A percentile compares a stretch with the other conserved stretches of the same genome.
phyloP scores from a whole-genome alignment of 2,888 invertebrate genomes.

The Xestia xanthographa region DNA sequence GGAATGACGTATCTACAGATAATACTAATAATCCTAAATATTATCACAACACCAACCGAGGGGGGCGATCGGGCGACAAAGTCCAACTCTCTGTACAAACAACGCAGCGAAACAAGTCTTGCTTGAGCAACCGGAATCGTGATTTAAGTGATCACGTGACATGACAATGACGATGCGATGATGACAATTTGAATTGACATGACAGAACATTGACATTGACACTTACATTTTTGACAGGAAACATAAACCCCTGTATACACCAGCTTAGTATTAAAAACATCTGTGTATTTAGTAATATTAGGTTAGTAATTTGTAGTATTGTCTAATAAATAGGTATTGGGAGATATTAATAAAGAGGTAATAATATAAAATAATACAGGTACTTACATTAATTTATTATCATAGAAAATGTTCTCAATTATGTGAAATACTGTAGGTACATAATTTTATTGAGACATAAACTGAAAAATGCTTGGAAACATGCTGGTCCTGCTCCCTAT shows the following conservation, averaged over 20 bases:
- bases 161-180: not conserved
- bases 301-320: too few species aligned
- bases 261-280: not conserved
- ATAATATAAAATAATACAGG: too few species aligned
- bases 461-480: too few species aligned
- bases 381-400: too few species aligned
- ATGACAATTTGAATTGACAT: slow-evolving; percentile 30
- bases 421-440: too few species aligned
- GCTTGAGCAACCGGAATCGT: not conserved
- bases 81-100: slow-evolving; percentile 53
- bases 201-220: slow-evolving; percentile 18
- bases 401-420: too few species aligned
- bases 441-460: too few species aligned
- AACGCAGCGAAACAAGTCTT: slow-evolving; percentile 37
- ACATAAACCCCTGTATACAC: not conserved
- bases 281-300: not conserved
- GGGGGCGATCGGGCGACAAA: slow-evolving; percentile 44
- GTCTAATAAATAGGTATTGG: too few species aligned
- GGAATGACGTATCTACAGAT: slow-evolving; percentile 56
- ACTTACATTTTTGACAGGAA: slow-evolving; percentile 8
- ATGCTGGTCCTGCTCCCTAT: too few species aligned
- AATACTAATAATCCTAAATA: slow-evolving; percentile 46
- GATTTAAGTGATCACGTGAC: slow-evolving; percentile 30
- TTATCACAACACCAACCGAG: slow-evolving; percentile 53
- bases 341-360: too few species aligned